These are phyloP conservation scores for Calameuta pallipes DNA, from an alignment of 2,888 invertebrate genomes.

Conservation along the genomic window DNA sequence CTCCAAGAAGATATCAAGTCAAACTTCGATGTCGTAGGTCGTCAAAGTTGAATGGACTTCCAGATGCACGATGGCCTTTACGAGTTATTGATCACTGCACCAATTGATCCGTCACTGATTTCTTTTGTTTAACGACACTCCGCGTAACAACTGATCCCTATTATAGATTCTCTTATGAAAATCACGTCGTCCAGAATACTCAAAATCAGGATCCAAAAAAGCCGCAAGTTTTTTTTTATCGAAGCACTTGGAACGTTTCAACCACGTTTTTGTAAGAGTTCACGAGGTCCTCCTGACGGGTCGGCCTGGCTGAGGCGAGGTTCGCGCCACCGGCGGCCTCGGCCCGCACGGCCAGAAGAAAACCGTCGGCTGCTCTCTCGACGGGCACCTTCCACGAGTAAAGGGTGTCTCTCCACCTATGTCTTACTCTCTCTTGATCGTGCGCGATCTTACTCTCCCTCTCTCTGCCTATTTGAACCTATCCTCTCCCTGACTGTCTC, in stretches of 20 bases:
- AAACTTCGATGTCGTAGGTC: neutral
- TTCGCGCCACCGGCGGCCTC: constrained; percentile 13
- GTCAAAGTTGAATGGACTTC: neutral
- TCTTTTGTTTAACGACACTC: neutral
- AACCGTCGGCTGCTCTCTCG: constrained; percentile 13
- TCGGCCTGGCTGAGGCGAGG: neutral
- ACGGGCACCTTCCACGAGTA: constrained; percentile 10
- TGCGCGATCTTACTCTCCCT: constrained; percentile 17
- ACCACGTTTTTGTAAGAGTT: neutral
- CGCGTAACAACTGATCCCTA: neutral
- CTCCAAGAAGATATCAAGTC: neutral
- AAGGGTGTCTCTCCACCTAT: neutral
- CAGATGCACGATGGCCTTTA: neutral
- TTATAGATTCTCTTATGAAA: neutral
- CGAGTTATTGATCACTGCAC: neutral
- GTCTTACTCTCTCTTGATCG: constrained; percentile 13
- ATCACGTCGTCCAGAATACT: neutral
- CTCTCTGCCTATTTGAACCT: constrained; percentile 2
- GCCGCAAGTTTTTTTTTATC: neutral
- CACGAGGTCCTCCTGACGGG: neutral
- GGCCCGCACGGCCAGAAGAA: constrained; percentile 20
- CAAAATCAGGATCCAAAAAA: neutral
- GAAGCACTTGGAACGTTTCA: neutral
- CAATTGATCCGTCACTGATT: neutral
- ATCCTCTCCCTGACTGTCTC: neutral